A percentile compares a stretch with the other conserved stretches of the same genome.
phyloP scores from a whole-genome alignment of 2,888 invertebrate species.

The Stenodera caucasica region DNA sequence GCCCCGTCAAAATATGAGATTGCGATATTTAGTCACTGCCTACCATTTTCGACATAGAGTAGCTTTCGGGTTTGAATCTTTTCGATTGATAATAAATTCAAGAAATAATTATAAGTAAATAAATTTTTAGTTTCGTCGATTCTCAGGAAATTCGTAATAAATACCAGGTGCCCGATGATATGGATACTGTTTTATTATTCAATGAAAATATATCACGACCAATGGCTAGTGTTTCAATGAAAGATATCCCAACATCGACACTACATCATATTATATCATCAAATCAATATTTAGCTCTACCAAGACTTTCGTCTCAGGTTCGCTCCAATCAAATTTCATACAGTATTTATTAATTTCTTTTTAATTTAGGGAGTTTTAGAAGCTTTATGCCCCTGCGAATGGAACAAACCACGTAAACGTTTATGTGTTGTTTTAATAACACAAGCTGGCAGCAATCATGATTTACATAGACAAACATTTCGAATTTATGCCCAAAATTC shows the following conservation, averaged over 20 bases:
- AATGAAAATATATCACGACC: slow-evolving; percentile 83
- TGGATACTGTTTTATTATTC: slow-evolving; percentile 83
- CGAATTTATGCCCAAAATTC: slow-evolving; percentile 71
- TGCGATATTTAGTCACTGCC: slow-evolving; percentile 86
- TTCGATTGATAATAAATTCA: too few species aligned
- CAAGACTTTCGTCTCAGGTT: slow-evolving; percentile 93
- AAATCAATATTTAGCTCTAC: slow-evolving; percentile 86
- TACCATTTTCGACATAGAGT: slow-evolving; percentile 84
- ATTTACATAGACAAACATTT: slow-evolving; percentile 68
- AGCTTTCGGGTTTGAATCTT: slow-evolving; percentile 73
- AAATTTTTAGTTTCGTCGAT: slow-evolving; percentile 67
- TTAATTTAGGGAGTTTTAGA: slow-evolving; percentile 76
- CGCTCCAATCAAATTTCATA: too few species aligned
- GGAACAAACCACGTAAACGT: slow-evolving; percentile 74
- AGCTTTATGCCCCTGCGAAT: slow-evolving; percentile 86
- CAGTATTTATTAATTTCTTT: too few species aligned
- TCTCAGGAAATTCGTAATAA: slow-evolving; percentile 66
- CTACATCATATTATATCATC: slow-evolving; percentile 85
- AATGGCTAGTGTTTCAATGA: slow-evolving; percentile 84
- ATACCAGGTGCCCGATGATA: slow-evolving; percentile 72
- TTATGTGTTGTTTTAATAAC: slow-evolving; percentile 82
- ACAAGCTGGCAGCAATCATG: slow-evolving; percentile 62
- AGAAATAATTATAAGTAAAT: not conserved
- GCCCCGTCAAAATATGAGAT: slow-evolving; percentile 71
- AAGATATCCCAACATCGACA: slow-evolving; percentile 85